Percentiles rank a stretch among this genome's conserved stretches.
These are phyloP conservation scores for Pseudomyrmex flavicornis DNA, from an alignment of 1,140 invertebrate genomes.

Conservation along the genomic window DNA sequence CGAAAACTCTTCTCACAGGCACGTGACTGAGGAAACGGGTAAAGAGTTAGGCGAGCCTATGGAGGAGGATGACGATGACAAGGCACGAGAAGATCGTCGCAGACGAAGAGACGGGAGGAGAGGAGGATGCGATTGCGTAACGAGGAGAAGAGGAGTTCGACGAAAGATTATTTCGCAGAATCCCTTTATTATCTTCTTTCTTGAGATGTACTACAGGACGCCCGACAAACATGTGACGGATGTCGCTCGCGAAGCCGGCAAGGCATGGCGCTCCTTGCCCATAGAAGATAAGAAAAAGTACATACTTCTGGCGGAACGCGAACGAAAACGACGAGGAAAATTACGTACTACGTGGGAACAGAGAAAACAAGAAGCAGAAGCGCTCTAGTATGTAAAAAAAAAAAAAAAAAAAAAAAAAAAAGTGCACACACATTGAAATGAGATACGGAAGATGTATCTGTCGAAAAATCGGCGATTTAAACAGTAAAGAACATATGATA, in stretches of 20 bases:
- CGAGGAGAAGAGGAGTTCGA: constrained; percentile 17
- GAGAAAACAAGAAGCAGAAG: neutral
- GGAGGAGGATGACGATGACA: neutral
- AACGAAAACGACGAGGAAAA: constrained; percentile 35
- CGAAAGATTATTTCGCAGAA: constrained; percentile 63
- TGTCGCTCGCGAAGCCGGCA: constrained; percentile 75
- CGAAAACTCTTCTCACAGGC: constrained; percentile 4
- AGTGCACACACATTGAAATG: neutral
- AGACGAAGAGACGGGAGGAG: neutral
- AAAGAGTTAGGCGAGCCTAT: neutral
- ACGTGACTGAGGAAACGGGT: neutral
- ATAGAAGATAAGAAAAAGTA: constrained; percentile 69
- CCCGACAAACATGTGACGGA: constrained; percentile 67
- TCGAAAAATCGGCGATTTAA: neutral
- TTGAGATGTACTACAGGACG: constrained; percentile 73
- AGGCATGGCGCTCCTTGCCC: constrained; percentile 74
- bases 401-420: neutral
- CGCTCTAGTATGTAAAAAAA: too few relatives aligned
- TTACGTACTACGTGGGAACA: neutral
- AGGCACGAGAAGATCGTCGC: neutral
- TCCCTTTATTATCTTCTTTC: constrained; percentile 79
- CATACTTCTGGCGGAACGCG: constrained; percentile 58
- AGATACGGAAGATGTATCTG: neutral
- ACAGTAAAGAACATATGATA: neutral
- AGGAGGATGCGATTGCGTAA: constrained; percentile 33